phyloP scores from a whole-genome alignment of 2,888 invertebrate species.

The Leptinotarsa rubiginosa region DNA sequence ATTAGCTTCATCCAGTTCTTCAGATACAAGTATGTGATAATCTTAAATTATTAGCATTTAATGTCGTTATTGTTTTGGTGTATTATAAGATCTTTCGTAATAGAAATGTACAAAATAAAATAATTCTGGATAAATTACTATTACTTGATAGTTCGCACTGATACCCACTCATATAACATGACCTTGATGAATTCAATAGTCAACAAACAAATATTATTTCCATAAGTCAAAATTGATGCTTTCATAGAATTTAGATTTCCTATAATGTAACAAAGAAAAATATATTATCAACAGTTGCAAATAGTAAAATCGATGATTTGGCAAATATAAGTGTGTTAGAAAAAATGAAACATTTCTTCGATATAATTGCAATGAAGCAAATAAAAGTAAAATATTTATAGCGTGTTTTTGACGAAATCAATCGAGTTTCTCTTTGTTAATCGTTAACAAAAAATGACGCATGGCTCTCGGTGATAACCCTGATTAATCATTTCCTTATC shows the following conservation, averaged over 20 bases:
- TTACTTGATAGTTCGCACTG: neutral
- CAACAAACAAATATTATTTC: neutral
- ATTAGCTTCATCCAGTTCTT: too few relatives aligned
- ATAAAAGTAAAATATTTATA: constrained; percentile 19
- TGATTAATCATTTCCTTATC: constrained; percentile 6
- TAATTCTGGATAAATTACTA: neutral
- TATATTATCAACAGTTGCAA: constrained; percentile 11
- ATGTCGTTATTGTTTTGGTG: too few relatives aligned
- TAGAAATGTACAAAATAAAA: neutral
- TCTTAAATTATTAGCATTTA: too few relatives aligned
- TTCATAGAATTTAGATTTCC: neutral
- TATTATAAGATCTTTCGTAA: too few relatives aligned
- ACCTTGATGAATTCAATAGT: neutral
- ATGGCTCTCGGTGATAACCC: neutral
- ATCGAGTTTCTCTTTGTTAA: neutral
- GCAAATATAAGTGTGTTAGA: constrained; percentile 29
- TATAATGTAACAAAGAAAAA: constrained; percentile 1
- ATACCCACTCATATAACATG: neutral
- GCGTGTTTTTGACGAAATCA: constrained; percentile 14
- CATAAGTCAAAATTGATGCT: neutral
- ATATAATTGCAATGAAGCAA: constrained; percentile 25
- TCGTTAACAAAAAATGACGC: neutral
- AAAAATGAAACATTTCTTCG: constrained; percentile 23
- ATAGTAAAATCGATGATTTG: constrained; percentile 23
- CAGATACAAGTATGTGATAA: too few relatives aligned